These are phyloP conservation scores for Meloidogyne hapla DNA, from an alignment of 1,140 invertebrate genomes.

Conservation along the genomic window DNA sequence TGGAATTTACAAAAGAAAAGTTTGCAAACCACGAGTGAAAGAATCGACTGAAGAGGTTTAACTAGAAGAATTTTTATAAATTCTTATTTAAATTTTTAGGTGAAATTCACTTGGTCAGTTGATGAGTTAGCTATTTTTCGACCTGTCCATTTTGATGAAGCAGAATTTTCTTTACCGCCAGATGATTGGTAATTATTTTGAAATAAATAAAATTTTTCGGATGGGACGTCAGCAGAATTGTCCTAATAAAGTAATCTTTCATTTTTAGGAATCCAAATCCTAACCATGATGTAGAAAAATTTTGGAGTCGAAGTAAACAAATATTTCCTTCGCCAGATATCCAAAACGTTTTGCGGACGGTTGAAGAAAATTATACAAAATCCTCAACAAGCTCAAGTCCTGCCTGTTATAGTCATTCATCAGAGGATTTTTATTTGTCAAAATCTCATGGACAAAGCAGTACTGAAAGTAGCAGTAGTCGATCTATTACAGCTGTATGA, in stretches of 20 bases:
- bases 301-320: neutral
- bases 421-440: neutral
- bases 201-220: too few relatives aligned
- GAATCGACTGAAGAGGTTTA: neutral
- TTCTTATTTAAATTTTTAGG: neutral
- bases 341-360: neutral
- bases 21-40: neutral
- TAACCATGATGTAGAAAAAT: neutral
- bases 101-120: neutral
- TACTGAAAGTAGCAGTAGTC: neutral
- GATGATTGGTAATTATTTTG: neutral
- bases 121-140: neutral
- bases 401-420: neutral
- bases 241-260: neutral
- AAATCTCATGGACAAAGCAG: neutral
- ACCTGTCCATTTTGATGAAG: neutral
- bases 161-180: neutral
- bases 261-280: constrained; percentile 3
- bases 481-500: neutral
- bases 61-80: neutral
- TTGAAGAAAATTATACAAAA: neutral
- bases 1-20: neutral
- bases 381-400: neutral
- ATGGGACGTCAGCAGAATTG: too few relatives aligned
- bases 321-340: neutral